Evolutionary conservation across 2,888 invertebrate genomes (phyloP).

Genomic region (Adela reaumurella): DNA sequence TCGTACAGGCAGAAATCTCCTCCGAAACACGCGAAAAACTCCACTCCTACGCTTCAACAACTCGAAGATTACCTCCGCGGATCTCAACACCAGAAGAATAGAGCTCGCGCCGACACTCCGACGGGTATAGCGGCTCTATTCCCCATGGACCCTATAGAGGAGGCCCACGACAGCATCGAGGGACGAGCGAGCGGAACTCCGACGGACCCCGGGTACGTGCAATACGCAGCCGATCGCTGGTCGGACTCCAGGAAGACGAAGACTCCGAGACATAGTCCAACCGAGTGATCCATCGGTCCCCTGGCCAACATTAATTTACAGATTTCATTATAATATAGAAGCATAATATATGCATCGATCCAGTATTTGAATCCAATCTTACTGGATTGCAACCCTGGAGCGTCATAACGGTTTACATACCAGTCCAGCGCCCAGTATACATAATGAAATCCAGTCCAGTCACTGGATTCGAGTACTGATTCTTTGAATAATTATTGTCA

Average conservation of each 20-base stretch:
- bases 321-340: too few relatives aligned
- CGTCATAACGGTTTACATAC: too few relatives aligned
- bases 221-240: conserved; percentile 70
- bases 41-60: conserved; percentile 45
- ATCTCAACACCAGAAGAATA: conserved; percentile 22
- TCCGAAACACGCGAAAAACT: conserved; percentile 29
- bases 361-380: too few relatives aligned
- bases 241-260: conserved; percentile 50
- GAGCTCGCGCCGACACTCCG: conserved; percentile 31
- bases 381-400: too few relatives aligned
- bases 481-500: too few relatives aligned
- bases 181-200: conserved; percentile 61
- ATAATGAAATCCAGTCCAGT: too few relatives aligned
- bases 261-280: conserved; percentile 58
- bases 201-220: conserved; percentile 70
- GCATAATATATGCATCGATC: too few relatives aligned
- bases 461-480: too few relatives aligned
- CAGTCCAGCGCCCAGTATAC: too few relatives aligned
- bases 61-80: conserved; percentile 44
- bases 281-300: conserved; percentile 13
- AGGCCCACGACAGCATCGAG: conserved; percentile 30
- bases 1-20: conserved; percentile 33
- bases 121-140: conserved; percentile 20
- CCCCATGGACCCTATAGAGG: conserved; percentile 53
- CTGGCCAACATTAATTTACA: too few relatives aligned